These are phyloP conservation scores for Sebastes vulpes DNA, from an alignment of 2,797 vertebrate genomes.

Conservation along the genomic window DNA sequence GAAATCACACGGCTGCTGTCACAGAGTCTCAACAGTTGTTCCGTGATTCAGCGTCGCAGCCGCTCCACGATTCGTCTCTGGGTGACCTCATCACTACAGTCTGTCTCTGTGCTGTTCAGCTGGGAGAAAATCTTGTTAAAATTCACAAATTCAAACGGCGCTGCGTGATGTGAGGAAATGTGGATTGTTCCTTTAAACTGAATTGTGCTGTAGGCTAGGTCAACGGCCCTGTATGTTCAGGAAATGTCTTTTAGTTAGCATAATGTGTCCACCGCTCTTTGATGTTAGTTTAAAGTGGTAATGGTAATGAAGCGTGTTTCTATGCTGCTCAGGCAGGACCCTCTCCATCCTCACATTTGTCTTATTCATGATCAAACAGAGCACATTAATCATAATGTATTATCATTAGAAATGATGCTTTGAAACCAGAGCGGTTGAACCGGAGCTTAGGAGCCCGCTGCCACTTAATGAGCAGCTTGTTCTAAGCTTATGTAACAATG, in stretches of 20 bases:
- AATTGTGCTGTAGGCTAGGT: constrained; percentile 1
- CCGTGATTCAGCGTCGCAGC: constrained; percentile 39
- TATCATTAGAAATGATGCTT: constrained; percentile 7
- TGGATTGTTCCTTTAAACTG: background rate
- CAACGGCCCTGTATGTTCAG: background rate
- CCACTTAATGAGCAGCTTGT: constrained; percentile 18
- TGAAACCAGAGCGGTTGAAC: background rate
- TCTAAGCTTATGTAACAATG: constrained; percentile 22
- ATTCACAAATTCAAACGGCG: background rate
- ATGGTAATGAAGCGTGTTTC: constrained; percentile 9
- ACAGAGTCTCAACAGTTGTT: constrained; percentile 23
- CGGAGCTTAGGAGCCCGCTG: background rate
- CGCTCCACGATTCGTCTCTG: constrained; percentile 11
- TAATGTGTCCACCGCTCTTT: background rate
- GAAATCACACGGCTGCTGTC: constrained; percentile 6
- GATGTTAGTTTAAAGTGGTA: background rate
- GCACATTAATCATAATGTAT: constrained; percentile 17
- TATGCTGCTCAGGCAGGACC: background rate
- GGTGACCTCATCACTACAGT: constrained; percentile 11
- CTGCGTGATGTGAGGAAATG: background rate
- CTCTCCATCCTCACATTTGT: constrained; percentile 11
- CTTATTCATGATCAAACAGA: constrained; percentile 12
- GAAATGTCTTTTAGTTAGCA: constrained; percentile 16
- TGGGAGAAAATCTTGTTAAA: background rate
- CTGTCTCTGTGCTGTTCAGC: background rate